Conservation (phyloP, 1,140 invertebrate genomes). For the Ceratitis capitata region DNA sequence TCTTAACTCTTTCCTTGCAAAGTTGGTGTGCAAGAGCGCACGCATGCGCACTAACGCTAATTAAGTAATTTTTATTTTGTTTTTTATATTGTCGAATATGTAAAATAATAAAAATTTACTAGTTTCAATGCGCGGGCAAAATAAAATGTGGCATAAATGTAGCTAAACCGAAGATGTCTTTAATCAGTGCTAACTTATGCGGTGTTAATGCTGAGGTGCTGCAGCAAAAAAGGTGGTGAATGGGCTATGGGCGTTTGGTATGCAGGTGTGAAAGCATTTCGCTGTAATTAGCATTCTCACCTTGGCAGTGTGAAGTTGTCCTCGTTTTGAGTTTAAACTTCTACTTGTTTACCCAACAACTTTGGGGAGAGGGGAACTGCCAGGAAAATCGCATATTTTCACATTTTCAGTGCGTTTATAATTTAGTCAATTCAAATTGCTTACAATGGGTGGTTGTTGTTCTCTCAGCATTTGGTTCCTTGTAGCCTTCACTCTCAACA, state of each 20-base stretch:
- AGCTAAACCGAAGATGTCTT: neutral
- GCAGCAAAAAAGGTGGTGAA: neutral
- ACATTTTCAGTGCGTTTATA: neutral
- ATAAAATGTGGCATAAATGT: neutral
- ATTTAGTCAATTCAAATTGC: neutral
- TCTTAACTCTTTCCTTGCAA: neutral
- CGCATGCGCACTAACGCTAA: neutral
- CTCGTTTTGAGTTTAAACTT: neutral
- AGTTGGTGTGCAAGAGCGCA: neutral
- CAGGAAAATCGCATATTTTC: neutral
- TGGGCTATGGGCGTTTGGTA: neutral
- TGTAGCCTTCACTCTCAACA: neutral
- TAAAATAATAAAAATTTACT: neutral
- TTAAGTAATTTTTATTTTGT: neutral
- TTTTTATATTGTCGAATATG: neutral
- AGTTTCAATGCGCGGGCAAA: neutral
- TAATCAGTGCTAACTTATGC: neutral
- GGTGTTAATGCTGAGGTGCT: neutral
- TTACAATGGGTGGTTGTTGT: neutral
- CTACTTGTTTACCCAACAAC: neutral
- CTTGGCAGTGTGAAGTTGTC: neutral
- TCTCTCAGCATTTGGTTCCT: neutral
- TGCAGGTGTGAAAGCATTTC: neutral
- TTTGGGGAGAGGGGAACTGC: neutral
- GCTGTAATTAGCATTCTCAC: constrained; percentile 28